Conservation (phyloP, 2,797 vertebrate species). For the Pelobates cultripes region DNA sequence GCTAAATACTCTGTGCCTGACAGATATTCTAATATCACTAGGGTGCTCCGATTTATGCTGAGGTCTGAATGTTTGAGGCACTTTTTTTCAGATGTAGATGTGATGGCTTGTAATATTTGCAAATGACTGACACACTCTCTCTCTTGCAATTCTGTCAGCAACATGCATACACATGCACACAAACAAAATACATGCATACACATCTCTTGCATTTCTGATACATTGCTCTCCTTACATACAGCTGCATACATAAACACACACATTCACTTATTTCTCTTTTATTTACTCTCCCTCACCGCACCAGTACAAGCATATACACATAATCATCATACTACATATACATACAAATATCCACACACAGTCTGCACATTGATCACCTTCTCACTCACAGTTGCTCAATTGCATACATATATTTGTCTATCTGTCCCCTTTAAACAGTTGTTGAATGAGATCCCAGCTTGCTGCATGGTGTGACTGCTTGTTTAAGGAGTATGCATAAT, state of each 20-base stretch:
- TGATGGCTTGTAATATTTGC: no score
- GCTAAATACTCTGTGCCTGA: conserved; percentile 5
- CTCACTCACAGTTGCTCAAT: neutral
- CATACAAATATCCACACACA: neutral
- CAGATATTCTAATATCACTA: neutral
- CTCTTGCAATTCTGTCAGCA: neutral
- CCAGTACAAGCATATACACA: no score
- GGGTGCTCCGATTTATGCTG: neutral
- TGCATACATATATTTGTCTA: neutral
- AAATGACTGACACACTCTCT: neutral
- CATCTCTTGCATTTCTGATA: neutral
- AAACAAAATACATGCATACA: neutral
- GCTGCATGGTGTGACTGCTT: neutral
- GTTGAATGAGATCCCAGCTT: neutral
- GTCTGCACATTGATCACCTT: neutral
- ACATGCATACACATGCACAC: no score
- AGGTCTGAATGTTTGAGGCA: conserved; percentile 4
- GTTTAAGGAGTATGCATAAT: neutral
- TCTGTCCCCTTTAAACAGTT: neutral
- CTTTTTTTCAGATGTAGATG: neutral
- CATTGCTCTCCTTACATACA: neutral
- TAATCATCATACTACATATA: neutral
- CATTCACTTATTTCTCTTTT: neutral
- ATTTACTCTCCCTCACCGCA: no score
- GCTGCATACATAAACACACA: neutral